phyloP scores from a whole-genome alignment of 2,113 vertebrate species.

The Misgurnus mizolepis region DNA sequence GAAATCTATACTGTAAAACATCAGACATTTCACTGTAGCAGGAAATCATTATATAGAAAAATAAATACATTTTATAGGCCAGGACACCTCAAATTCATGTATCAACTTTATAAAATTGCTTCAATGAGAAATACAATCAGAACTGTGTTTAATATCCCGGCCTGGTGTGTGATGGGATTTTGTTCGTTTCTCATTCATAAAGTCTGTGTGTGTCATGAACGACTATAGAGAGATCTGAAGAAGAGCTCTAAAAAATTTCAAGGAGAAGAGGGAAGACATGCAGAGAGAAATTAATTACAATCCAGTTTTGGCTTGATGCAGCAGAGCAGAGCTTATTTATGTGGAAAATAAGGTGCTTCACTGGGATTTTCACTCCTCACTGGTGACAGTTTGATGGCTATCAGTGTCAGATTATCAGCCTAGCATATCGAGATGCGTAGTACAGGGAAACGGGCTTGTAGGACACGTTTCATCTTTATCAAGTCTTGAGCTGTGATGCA shows the following conservation, averaged over 20 bases:
- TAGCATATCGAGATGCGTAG: conserved; percentile 67
- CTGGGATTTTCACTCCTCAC: conserved; percentile 49
- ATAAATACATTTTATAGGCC: too few relatives aligned
- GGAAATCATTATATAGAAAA: neutral
- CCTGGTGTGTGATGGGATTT: too few relatives aligned
- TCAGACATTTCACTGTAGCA: neutral
- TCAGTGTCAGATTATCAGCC: conserved; percentile 69
- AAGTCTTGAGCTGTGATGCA: conserved; percentile 63
- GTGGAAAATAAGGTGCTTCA: conserved; percentile 55
- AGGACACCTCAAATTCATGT: too few relatives aligned
- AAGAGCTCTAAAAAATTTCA: conserved; percentile 62
- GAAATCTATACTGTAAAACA: conserved; percentile 1
- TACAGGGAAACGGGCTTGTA: conserved; percentile 63
- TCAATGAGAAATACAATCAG: too few relatives aligned
- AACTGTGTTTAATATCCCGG: too few relatives aligned
- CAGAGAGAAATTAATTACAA: conserved; percentile 65
- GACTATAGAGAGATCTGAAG: conserved; percentile 38
- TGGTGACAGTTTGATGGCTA: conserved; percentile 72
- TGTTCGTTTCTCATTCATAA: neutral
- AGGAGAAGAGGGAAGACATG: conserved; percentile 38
- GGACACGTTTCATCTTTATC: conserved; percentile 72
- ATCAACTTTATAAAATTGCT: too few relatives aligned
- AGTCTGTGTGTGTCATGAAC: conserved; percentile 28
- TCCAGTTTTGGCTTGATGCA: conserved; percentile 56
- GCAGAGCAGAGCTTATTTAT: conserved; percentile 68